These are phyloP conservation scores for Lissocephala sabroskyi DNA, from an alignment of 2,888 invertebrate species.

Conservation along the genomic window DNA sequence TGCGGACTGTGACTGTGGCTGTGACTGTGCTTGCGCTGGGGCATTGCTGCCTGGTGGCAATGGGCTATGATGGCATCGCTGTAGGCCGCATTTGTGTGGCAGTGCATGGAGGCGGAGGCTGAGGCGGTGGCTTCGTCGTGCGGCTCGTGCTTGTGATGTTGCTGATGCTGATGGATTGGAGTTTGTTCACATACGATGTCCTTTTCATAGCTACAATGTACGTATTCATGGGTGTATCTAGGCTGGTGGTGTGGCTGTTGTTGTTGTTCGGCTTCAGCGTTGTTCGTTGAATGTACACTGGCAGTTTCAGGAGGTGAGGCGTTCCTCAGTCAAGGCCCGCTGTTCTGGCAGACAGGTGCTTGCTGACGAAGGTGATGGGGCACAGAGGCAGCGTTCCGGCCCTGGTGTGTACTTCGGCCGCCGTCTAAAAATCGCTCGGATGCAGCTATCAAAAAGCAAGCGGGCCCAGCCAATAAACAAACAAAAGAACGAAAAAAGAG, in stretches of 20 bases:
- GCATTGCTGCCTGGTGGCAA: slow-evolving; percentile 37
- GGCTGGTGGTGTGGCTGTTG: slow-evolving; percentile 44
- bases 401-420: slow-evolving; percentile 78
- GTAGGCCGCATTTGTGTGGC: slow-evolving; percentile 19
- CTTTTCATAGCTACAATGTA: slow-evolving; percentile 71
- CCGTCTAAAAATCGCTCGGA: slow-evolving; percentile 89
- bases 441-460: slow-evolving; percentile 76
- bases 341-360: slow-evolving; percentile 74
- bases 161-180: slow-evolving; percentile 49
- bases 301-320: slow-evolving; percentile 80
- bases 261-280: slow-evolving; percentile 44
- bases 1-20: slow-evolving; percentile 45
- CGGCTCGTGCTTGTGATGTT: slow-evolving; percentile 38
- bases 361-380: slow-evolving; percentile 75
- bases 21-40: slow-evolving; percentile 51
- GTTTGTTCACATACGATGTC: slow-evolving; percentile 71
- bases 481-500: slow-evolving; percentile 4
- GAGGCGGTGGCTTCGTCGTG: slow-evolving; percentile 33
- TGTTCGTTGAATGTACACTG: slow-evolving; percentile 56
- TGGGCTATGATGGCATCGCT: slow-evolving; percentile 45
- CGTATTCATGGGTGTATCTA: slow-evolving; percentile 58
- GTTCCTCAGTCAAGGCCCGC: slow-evolving; percentile 75
- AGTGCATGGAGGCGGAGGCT: slow-evolving; percentile 23
- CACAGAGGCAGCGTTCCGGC: slow-evolving; percentile 77
- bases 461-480: too few species aligned